Conservation (phyloP, 2,797 vertebrate genomes). For the Microtus agrestis region DNA sequence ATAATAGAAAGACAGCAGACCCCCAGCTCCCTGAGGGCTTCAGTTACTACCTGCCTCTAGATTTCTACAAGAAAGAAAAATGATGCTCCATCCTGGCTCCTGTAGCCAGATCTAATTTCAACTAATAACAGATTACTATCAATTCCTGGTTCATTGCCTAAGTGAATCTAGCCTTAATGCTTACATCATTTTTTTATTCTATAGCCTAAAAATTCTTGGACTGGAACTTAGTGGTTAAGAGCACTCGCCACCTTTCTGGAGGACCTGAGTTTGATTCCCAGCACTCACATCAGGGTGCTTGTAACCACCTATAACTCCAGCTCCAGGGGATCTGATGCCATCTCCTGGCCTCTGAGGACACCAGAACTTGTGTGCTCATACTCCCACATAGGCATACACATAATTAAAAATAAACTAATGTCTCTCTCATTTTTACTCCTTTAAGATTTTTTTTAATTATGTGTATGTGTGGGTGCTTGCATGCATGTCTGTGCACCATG, state of each 20-base stretch:
- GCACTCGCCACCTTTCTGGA: neutral
- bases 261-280: neutral
- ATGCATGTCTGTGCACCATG: neutral
- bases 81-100: conserved; percentile 6
- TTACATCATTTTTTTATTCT: neutral
- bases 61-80: conserved; percentile 50
- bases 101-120: conserved; percentile 8
- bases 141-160: conserved; percentile 50
- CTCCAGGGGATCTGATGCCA: neutral
- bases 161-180: conserved; percentile 38
- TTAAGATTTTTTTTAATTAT: neutral
- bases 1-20: conserved; percentile 2
- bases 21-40: neutral
- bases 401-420: neutral
- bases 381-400: neutral
- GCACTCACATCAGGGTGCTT: neutral
- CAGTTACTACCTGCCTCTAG: neutral
- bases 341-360: neutral
- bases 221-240: neutral
- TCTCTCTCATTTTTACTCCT: neutral
- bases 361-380: neutral
- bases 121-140: conserved; percentile 7
- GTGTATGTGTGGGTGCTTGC: neutral
- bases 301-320: neutral
- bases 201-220: conserved; percentile 3